Percentiles rank a stretch among this genome's conserved stretches.
These are phyloP conservation scores for Pyxicephalus adspersus DNA, from an alignment of 2,113 vertebrate genomes.

Conservation along the genomic window DNA sequence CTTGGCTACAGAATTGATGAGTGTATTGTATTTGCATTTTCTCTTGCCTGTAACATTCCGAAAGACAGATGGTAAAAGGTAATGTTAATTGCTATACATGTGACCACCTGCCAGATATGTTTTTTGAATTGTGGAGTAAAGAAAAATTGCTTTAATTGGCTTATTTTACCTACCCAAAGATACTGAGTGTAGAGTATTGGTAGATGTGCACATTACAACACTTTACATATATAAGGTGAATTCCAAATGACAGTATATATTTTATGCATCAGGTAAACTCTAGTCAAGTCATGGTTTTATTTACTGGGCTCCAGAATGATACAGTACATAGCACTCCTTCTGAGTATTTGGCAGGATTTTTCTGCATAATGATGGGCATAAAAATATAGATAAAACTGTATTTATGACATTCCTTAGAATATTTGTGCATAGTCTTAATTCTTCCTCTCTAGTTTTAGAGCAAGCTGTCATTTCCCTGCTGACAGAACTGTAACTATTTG, in stretches of 20 bases:
- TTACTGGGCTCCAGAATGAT: background rate
- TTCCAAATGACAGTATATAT: background rate
- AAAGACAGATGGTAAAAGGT: too few relatives aligned
- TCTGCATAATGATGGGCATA: background rate
- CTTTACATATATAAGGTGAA: background rate
- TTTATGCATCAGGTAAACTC: background rate
- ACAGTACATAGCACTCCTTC: background rate
- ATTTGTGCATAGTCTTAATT: slow-evolving; percentile 17
- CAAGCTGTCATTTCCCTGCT: background rate
- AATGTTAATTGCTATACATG: too few relatives aligned
- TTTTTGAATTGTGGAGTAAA: too few relatives aligned
- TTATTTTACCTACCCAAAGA: too few relatives aligned
- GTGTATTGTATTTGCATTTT: too few relatives aligned
- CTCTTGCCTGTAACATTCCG: too few relatives aligned
- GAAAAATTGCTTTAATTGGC: too few relatives aligned
- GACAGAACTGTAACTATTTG: slow-evolving; percentile 9
- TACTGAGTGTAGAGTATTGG: too few relatives aligned
- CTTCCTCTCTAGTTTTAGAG: slow-evolving; percentile 9
- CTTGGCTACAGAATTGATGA: too few relatives aligned
- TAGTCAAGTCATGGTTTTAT: background rate
- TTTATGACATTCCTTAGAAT: background rate
- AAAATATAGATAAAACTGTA: background rate
- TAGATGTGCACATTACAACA: too few relatives aligned
- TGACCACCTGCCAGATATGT: too few relatives aligned
- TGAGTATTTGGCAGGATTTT: background rate